Conservation (phyloP, 2,797 vertebrate species). For the Artibeus lituratus region DNA sequence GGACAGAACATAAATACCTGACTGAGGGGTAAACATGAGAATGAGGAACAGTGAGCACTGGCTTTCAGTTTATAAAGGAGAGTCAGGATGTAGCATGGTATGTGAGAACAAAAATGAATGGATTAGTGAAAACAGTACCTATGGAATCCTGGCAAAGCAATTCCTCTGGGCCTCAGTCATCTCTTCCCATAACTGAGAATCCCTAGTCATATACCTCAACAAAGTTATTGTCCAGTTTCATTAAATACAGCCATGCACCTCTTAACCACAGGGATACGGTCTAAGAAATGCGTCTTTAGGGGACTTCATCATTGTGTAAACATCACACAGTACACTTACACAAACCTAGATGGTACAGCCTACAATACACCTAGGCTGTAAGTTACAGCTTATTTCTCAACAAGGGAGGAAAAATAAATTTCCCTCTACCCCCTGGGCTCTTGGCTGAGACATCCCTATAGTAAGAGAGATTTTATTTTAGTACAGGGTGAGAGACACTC, state of each 20-base stretch:
- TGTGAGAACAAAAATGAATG: not conserved
- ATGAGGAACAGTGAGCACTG: not conserved
- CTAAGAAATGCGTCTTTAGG: not conserved
- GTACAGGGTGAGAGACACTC: not conserved
- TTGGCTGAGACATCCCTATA: not conserved
- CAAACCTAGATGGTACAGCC: not conserved
- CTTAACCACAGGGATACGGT: not conserved
- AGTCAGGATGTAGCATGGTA: not conserved
- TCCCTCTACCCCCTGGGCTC: not conserved
- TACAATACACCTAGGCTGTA: not conserved
- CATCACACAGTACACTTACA: not conserved
- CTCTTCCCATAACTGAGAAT: constrained; percentile 13
- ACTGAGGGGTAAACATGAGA: not conserved
- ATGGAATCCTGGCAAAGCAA: not conserved
- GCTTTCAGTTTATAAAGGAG: not conserved
- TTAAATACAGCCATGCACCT: not conserved
- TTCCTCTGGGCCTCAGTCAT: not conserved
- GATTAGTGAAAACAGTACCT: not conserved
- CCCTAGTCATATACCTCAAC: not conserved
- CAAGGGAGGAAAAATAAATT: not conserved
- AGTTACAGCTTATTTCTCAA: not conserved
- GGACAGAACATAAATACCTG: constrained; percentile 3
- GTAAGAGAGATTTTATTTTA: not conserved
- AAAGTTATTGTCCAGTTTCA: not conserved
- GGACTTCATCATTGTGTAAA: not conserved